Evolutionary conservation across 2,797 vertebrate genomes (phyloP), one percentile per base, ranked within the genome.

Genomic region (Propithecus deckenii): DNA sequence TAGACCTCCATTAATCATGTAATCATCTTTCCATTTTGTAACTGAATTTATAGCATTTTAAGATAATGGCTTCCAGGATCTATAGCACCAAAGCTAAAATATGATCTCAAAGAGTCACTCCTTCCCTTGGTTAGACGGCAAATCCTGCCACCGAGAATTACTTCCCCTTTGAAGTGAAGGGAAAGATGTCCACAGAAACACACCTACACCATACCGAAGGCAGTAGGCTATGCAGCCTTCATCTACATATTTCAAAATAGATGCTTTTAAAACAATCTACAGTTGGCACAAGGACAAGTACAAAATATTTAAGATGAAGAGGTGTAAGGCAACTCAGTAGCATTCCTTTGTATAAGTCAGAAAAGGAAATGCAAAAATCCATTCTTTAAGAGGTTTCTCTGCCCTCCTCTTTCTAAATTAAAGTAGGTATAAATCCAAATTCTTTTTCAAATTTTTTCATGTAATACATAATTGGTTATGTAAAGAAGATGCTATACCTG

Each of bases 1-100:
- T 95, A 96, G 96, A 89, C 76, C 18, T 96, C 43, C 86, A 92
- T 97, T 97, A 98, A 97, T 97, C 86, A 97, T 90, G 63, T 52
- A 93, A 95, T 92, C 93, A 95, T 93, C 76, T 94, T 94, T 93
- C 94, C 89, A 93, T 97, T 97, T 91, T 83, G 74, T 86, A 97
- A 96, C 80, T 50, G 46, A 95, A 88, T 93, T 96, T 96, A 75
- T 18, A 92, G 93, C 84, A 84, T 96, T 96, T 97, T 96, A 96
- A 88, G 91, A 96, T 97, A 97, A 97, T 92, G 52, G 91, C 76
- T 92, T 95, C 63, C n/a, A 69, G 38, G 46, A 61, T 86, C 67
- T 96, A 18, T 38, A 96, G 83, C 96, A 30, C 59, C 28, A 75
- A 89, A 95, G 67, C 61, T 94, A 93, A 74, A 94, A 86, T 81